A percentile compares a stretch with the other conserved stretches of the same genome.
These are phyloP conservation scores for Chelmon rostratus DNA, from an alignment of 2,797 vertebrate species.

Conservation along the genomic window DNA sequence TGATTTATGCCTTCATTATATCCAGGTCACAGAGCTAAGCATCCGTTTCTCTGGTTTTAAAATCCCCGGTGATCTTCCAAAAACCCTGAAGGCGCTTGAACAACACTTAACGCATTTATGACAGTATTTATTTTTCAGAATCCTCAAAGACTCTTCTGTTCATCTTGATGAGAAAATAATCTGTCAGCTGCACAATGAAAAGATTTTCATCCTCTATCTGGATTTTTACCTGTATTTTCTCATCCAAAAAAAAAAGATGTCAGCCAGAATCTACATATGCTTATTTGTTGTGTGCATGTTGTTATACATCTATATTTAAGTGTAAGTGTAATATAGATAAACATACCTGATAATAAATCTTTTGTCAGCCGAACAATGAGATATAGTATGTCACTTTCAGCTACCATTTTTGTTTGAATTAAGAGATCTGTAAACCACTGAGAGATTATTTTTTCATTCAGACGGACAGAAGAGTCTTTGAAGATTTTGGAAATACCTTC, in stretches of 20 bases:
- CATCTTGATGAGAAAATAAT: neutral
- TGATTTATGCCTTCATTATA: neutral
- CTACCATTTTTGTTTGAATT: neutral
- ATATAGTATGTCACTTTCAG: neutral
- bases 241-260: neutral
- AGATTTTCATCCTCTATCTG: neutral
- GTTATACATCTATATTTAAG: too few species aligned
- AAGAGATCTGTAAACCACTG: neutral
- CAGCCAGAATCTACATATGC: neutral
- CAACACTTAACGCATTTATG: neutral
- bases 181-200: neutral
- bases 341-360: too few species aligned
- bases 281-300: neutral
- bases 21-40: slow-evolving; percentile 11
- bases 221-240: too few species aligned
- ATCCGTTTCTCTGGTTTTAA: neutral
- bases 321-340: too few species aligned
- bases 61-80: neutral
- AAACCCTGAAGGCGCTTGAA: slow-evolving; percentile 3
- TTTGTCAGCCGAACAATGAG: too few species aligned
- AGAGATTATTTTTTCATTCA: neutral
- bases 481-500: too few species aligned
- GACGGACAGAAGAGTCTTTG: neutral
- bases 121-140: neutral
- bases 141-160: neutral